phyloP scores from a whole-genome alignment of 2,797 vertebrate species.

The Enteromius treurensis region DNA sequence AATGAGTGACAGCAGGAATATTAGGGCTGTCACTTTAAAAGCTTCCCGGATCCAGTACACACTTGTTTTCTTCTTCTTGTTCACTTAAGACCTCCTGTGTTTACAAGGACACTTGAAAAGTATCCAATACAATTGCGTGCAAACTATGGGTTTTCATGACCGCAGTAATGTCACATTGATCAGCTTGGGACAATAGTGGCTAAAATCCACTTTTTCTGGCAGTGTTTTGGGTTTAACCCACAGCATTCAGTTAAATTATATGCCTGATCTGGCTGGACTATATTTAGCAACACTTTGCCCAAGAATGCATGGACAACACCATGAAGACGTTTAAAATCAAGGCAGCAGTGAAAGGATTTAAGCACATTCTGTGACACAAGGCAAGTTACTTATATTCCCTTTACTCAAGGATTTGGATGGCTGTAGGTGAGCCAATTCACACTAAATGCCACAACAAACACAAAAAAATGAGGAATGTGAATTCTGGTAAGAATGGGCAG shows the following conservation, averaged over 20 bases:
- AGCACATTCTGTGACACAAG: neutral
- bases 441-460: constrained; percentile 24
- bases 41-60: neutral
- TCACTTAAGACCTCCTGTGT: neutral
- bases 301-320: neutral
- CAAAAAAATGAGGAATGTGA: constrained; percentile 32
- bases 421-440: neutral
- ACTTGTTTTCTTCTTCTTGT: neutral
- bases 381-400: neutral
- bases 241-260: neutral
- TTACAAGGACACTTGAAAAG: neutral
- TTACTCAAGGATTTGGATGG: neutral
- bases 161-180: neutral
- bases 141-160: neutral
- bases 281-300: neutral
- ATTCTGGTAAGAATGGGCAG: constrained; percentile 28
- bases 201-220: neutral
- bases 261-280: neutral
- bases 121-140: neutral
- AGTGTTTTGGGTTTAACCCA: neutral
- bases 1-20: neutral
- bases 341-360: neutral
- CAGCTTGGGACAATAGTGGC: neutral
- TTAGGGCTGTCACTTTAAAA: neutral
- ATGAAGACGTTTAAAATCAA: neutral